Percentiles rank a stretch among this genome's conserved stretches.
phyloP scores from a whole-genome alignment of 2,888 invertebrate species.

The Drosophila pegasa region DNA sequence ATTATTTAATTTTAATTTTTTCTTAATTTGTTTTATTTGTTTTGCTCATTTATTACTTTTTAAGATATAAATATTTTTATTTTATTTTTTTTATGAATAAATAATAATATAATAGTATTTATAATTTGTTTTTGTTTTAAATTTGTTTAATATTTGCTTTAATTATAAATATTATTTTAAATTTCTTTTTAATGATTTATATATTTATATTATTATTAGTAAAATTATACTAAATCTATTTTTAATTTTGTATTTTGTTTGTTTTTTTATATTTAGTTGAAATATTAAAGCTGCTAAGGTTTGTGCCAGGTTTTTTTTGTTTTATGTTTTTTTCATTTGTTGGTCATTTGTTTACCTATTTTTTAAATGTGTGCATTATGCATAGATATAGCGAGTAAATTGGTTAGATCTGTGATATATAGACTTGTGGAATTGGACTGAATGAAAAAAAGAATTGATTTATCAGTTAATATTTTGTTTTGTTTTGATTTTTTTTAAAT shows the following conservation, averaged over 20 bases:
- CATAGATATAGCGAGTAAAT: conserved; percentile 19
- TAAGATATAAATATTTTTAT: no score
- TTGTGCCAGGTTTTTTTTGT: conserved; percentile 44
- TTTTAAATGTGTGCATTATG: conserved; percentile 14
- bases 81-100: no score
- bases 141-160: neutral
- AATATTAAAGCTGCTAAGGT: conserved; percentile 53
- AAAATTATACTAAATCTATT: neutral
- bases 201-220: neutral
- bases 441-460: neutral
- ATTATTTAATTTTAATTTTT: neutral
- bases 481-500: conserved; percentile 47
- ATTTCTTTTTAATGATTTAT: neutral
- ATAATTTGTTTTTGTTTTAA: neutral
- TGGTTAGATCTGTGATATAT: neutral
- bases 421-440: neutral
- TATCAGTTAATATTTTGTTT: neutral
- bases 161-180: neutral
- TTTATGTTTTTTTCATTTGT: conserved; percentile 27
- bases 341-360: conserved; percentile 33
- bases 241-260: neutral
- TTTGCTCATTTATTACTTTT: no score
- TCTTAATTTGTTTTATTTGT: neutral
- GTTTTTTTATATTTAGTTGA: conserved; percentile 4
- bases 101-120: neutral